These are phyloP conservation scores for Thermophis baileyi DNA, from an alignment of 2,113 vertebrate species.

Conservation along the genomic window DNA sequence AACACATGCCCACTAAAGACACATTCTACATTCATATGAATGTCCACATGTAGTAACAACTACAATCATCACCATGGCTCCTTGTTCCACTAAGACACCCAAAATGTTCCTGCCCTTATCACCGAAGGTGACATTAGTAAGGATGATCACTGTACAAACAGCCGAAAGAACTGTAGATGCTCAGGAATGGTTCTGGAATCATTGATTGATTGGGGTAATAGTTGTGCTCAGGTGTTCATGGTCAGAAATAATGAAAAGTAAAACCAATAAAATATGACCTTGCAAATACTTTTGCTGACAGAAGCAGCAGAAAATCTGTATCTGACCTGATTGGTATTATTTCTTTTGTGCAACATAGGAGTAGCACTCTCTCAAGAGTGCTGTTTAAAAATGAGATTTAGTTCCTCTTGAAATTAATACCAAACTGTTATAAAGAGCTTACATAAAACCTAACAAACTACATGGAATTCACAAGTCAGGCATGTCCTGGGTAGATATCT, in stretches of 20 bases:
- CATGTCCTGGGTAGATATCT: not conserved
- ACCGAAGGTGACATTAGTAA: not conserved
- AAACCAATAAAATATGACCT: not conserved
- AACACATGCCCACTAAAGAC: not conserved
- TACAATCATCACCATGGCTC: not conserved
- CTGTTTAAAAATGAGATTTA: not conserved
- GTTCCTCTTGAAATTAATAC: not conserved
- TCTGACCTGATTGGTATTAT: not conserved
- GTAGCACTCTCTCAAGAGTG: not conserved
- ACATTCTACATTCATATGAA: not conserved
- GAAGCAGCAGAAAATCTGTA: not conserved
- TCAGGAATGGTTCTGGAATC: not conserved
- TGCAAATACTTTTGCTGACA: not conserved
- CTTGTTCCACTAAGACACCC: not conserved
- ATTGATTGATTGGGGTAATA: not conserved
- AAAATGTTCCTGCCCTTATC: not conserved
- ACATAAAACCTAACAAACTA: not conserved
- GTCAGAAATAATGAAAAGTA: not conserved
- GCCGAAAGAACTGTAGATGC: not conserved
- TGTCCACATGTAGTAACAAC: not conserved
- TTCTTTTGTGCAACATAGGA: not conserved
- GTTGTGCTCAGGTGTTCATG: not conserved
- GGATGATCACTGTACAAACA: not conserved
- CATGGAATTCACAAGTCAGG: not conserved
- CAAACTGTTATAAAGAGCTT: not conserved